Conservation (phyloP, 2,113 vertebrate species). For the Pseudopodoces humilis region DNA sequence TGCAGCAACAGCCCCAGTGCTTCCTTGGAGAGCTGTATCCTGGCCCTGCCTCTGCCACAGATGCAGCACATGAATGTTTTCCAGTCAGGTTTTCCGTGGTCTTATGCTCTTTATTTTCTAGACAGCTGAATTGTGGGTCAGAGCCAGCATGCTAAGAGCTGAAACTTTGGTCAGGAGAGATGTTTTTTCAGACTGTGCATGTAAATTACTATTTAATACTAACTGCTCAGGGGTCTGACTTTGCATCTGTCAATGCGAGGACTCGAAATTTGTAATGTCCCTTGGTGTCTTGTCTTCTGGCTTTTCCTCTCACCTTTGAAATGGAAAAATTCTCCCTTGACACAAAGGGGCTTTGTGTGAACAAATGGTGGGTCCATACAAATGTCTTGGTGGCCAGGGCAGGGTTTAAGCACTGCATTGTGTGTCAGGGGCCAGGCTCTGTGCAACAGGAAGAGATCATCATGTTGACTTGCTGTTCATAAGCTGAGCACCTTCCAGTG, state of each 20-base stretch:
- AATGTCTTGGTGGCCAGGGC: background rate
- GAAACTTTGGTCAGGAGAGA: background rate
- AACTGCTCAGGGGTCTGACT: background rate
- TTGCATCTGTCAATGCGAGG: background rate
- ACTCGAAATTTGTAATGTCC: background rate
- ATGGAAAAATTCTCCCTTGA: background rate
- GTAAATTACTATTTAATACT: background rate
- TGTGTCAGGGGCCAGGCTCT: background rate
- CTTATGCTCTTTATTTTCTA: background rate
- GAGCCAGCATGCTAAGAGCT: background rate
- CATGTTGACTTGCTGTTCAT: background rate
- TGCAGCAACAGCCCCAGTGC: background rate
- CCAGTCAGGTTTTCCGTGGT: background rate
- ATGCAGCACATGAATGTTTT: background rate
- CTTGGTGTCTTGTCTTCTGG: background rate
- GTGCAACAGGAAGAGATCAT: background rate
- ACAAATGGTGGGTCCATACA: background rate
- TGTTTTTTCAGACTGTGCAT: background rate
- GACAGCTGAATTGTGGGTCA: background rate
- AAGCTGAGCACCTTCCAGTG: background rate
- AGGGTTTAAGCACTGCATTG: background rate
- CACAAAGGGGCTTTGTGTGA: fast-evolving
- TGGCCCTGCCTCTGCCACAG: background rate
- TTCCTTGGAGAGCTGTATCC: background rate
- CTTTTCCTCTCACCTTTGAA: background rate